Conservation (phyloP, 2,113 vertebrate species). For the Orycteropus afer region DNA sequence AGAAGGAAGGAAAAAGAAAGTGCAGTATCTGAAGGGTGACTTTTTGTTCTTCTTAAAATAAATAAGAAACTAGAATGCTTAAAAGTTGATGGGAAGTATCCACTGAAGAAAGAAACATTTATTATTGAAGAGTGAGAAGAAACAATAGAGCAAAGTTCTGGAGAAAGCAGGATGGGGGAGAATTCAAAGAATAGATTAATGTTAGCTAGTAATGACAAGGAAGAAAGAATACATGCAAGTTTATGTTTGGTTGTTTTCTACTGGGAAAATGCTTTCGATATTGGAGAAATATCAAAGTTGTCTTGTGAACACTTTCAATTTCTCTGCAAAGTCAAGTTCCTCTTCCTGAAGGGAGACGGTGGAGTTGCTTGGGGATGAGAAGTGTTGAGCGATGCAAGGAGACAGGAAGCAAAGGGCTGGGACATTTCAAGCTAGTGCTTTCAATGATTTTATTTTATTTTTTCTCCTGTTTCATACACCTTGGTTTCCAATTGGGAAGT, state of each 20-base stretch:
- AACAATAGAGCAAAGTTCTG: not conserved
- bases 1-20: not conserved
- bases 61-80: not conserved
- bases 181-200: not conserved
- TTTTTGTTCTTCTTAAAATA: not conserved
- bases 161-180: not conserved
- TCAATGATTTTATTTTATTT: not conserved
- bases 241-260: not conserved
- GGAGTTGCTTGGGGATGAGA: not conserved
- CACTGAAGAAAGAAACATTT: not conserved
- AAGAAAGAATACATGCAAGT: not conserved
- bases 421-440: not conserved
- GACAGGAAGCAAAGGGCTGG: not conserved
- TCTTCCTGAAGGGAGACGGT: not conserved
- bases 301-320: not conserved
- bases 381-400: not conserved
- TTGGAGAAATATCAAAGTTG: not conserved
- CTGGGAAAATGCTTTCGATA: not conserved
- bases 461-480: not conserved
- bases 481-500: conserved; percentile 3
- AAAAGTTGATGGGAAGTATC: not conserved
- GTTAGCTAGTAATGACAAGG: not conserved
- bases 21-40: not conserved
- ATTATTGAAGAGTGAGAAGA: not conserved
- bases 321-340: not conserved